Evolutionary conservation across 2,113 vertebrate species (phyloP).

Genomic region (Crotalus helleri): DNA sequence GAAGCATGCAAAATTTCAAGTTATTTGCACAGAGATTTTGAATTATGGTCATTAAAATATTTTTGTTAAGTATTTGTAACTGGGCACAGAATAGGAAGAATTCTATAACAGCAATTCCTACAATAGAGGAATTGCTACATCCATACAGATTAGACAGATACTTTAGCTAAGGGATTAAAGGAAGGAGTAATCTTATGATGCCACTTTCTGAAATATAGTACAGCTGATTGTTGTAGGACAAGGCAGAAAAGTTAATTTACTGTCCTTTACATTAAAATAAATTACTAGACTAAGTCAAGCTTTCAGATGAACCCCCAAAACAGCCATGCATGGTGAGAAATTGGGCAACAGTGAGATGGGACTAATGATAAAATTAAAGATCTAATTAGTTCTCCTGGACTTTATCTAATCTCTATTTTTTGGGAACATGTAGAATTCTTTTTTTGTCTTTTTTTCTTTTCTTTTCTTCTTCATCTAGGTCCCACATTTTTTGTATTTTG

Average conservation of each 20-base stretch:
- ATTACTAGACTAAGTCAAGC: neutral
- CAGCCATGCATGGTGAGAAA: neutral
- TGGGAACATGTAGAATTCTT: neutral
- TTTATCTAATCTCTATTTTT: neutral
- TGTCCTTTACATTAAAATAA: neutral
- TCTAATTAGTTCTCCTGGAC: neutral
- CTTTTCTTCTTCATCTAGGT: neutral
- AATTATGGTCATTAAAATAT: neutral
- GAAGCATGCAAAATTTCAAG: neutral
- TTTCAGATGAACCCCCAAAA: neutral
- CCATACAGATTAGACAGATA: neutral
- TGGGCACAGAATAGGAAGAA: neutral
- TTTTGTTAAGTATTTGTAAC: neutral
- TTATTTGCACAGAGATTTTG: neutral
- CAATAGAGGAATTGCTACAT: neutral
- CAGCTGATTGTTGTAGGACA: neutral
- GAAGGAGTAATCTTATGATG: neutral
- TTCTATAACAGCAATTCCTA: neutral
- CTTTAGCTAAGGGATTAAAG: neutral
- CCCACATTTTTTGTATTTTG: neutral
- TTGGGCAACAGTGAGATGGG: neutral
- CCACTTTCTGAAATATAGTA: neutral
- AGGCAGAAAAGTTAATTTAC: neutral
- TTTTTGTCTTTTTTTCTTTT: neutral
- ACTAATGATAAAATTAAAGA: neutral